Base-by-base conservation (phyloP, 2,797 vertebrate species). In the Chloroceryle inda region DNA sequence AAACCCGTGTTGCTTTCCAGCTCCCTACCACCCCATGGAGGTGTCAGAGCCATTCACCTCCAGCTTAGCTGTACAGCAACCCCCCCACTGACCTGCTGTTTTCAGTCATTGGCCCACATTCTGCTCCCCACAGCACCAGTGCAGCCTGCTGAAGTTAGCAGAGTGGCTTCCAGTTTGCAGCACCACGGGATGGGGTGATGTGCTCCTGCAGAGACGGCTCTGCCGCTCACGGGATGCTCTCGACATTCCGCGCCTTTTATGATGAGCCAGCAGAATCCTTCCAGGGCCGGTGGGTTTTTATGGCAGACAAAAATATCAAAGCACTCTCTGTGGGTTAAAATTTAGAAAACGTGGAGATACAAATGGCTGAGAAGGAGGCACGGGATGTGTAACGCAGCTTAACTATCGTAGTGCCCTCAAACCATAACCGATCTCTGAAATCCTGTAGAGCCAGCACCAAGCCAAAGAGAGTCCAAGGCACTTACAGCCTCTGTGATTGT, bases 161-260 rank as follows among this genome's bases (percentile, higher is more conserved):
- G 88, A 66, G 59, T 1, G 16, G 20, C 66, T 93, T 68, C 38
- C 38, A 40, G 6, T 37, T 33, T 40, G 37, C 55, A 47, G 64
- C 1, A 4, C 45, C 0, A 0, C 0, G 0, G 88, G 83, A 69
- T n/a, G 22, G 42, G 66, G 72, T 47, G 2, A 12, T 2, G 9
- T 63, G 52, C 11, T 89, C 83, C 82, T 8, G 3, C 8, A 13
- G 85, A 88, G 78, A 62, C 0, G 0, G 22, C 45, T 62, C 87
- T 87, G 87, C 71, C 0, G 3, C 78, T 79, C 23, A 2, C 1
- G 0, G 82, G 85, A 27, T 47, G 44, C 85, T 71, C 92, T 81
- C 66, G 44, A 88, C 82, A 80, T 85, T 85, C 88, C 71, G 67
- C 0, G 5, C 68, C 68, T 95, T 96, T 96, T 27, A 44, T 85